Percentiles rank a stretch among this genome's conserved stretches.
phyloP scores from a whole-genome alignment of 2,113 vertebrate genomes.

The Oxyruncus cristatus region DNA sequence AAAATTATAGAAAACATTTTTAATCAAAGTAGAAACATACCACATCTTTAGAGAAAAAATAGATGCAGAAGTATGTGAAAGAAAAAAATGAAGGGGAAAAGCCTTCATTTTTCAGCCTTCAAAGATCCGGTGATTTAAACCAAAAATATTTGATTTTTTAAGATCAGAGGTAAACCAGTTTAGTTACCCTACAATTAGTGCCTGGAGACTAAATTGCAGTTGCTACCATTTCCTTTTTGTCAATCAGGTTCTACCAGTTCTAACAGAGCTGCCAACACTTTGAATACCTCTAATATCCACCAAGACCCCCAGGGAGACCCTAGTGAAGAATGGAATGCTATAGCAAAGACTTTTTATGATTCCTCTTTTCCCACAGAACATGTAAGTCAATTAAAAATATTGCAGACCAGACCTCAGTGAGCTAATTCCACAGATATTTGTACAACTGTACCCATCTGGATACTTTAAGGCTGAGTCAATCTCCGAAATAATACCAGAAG shows the following conservation, averaged over 20 bases:
- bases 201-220: constrained; percentile 69
- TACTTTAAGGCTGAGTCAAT: constrained; percentile 78
- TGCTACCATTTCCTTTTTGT: constrained; percentile 77
- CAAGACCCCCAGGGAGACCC: constrained; percentile 67
- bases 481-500: constrained; percentile 80
- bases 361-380: constrained; percentile 79
- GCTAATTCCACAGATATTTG: constrained; percentile 79
- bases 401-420: constrained; percentile 73
- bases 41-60: not conserved
- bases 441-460: constrained; percentile 75
- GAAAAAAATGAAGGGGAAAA: constrained; percentile 20
- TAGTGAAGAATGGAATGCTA: constrained; percentile 77
- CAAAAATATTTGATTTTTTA: constrained; percentile 25
- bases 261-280: constrained; percentile 73
- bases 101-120: too few relatives aligned
- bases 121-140: constrained; percentile 29
- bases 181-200: constrained; percentile 56
- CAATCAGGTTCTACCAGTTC: constrained; percentile 74
- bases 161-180: constrained; percentile 53
- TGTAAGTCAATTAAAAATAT: constrained; percentile 86
- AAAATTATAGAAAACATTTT: not conserved
- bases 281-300: constrained; percentile 68
- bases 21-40: not conserved
- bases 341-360: constrained; percentile 78
- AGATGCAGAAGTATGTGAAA: constrained; percentile 30